Base-by-base conservation (phyloP, 2,888 invertebrate species). In the Philereme vetulata region DNA sequence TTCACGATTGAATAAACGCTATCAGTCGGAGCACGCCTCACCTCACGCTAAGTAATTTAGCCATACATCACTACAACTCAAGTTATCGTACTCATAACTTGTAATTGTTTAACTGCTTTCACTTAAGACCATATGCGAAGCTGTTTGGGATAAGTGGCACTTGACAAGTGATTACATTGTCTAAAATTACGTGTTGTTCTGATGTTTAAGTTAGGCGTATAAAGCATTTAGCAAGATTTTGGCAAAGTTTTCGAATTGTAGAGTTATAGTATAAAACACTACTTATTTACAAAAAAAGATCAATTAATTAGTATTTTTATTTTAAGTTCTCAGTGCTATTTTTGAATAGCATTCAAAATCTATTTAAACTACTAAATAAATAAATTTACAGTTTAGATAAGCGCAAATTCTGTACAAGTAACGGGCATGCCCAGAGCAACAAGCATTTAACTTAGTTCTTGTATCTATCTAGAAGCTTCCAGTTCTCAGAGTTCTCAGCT, bases 21-120 rank as follows among this genome's bases (percentile, higher is more conserved):
- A 9, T 0, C 5, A 54, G 34, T 42, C 1, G 9, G 35, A 34
- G 59, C 38, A 8, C 40, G 34, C 61, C 60, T 42, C 43, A n/a
- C 42, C 44, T 38, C 43, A 45, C 52, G 58, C 43, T 52, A 35
- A 48, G 53, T 52, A 53, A 63, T 57, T 61, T 35, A 42, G 51
- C 33, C 50, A 48, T 53, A 55, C 62, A 55, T 65, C 64, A 64
- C 57, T 47, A 49, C 43, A 51, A 56, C 48, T 52, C 62, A 52
- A 40, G 56, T 57, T 57, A 61, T 65, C 48, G 53, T 51, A 45
- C 62, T 59, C 62, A 45, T 48, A 61, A 57, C 54, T 60, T 51
- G 64, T 62, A 58, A 64, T 66, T 66, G 68, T 66, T 68, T 59
- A 54, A 66, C 50, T 62, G 66, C 56, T 55, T 49, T 56, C 57